Evolutionary conservation across 2,797 vertebrate genomes (phyloP).

Genomic region (Rachycentron canadum): DNA sequence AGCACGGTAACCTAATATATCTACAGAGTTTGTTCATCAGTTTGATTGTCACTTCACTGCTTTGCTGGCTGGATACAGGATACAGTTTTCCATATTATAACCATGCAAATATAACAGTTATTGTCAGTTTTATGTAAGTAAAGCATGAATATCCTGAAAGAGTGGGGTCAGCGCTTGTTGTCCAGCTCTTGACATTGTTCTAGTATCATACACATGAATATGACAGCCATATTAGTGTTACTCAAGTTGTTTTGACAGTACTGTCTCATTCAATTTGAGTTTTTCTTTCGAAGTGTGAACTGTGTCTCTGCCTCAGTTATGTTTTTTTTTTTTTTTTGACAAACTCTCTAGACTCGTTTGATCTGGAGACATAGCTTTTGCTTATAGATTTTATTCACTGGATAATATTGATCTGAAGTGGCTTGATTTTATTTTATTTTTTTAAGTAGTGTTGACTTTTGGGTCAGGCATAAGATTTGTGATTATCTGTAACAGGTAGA

Average conservation of each 20-base stretch:
- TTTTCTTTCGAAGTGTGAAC: conserved; percentile 53
- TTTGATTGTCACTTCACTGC: conserved; percentile 11
- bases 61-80: conserved; percentile 29
- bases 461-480: background rate
- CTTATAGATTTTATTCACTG: conserved; percentile 24
- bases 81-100: conserved; percentile 1
- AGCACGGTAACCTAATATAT: conserved; percentile 31
- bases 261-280: conserved; percentile 54
- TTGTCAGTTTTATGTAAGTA: conserved; percentile 15
- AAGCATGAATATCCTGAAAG: conserved; percentile 29
- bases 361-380: conserved; percentile 21
- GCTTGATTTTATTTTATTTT: too few relatives aligned
- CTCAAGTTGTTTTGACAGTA: conserved; percentile 63
- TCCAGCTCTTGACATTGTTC: conserved; percentile 41
- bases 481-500: conserved; percentile 26
- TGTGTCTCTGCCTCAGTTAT: conserved; percentile 36
- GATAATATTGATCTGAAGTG: conserved; percentile 4
- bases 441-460: conserved; percentile 18
- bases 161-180: conserved; percentile 39
- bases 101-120: conserved; percentile 13
- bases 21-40: background rate
- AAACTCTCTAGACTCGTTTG: conserved; percentile 7
- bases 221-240: conserved; percentile 51
- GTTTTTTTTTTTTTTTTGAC: conserved; percentile 2
- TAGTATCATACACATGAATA: conserved; percentile 46